Evolutionary conservation across 1,140 invertebrate genomes (phyloP).

Genomic region (Hesperophylax magnus): DNA sequence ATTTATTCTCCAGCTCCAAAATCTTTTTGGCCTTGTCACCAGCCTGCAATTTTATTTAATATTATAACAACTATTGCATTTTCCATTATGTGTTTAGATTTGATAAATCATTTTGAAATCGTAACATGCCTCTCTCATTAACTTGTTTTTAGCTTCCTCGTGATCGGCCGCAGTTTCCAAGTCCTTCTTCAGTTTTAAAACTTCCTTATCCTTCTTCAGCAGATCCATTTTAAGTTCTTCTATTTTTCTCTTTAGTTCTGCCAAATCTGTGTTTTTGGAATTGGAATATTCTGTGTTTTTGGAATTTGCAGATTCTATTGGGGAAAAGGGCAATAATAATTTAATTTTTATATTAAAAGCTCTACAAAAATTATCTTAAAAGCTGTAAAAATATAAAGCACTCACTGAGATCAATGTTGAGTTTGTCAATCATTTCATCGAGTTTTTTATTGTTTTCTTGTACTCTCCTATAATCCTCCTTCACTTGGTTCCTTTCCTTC

Average conservation of each 20-base stretch:
- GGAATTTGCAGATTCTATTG: slow-evolving; percentile 64
- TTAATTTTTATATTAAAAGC: background rate
- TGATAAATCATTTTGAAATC: no score
- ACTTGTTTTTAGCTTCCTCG: slow-evolving; percentile 70
- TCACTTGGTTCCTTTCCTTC: slow-evolving; percentile 61
- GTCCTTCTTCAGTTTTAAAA: slow-evolving; percentile 73
- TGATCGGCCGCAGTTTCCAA: slow-evolving; percentile 66
- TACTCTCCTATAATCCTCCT: slow-evolving; percentile 64
- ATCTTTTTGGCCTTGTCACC: slow-evolving; percentile 73
- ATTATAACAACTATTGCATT: background rate
- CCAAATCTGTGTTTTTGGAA: slow-evolving; percentile 69
- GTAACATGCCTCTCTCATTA: slow-evolving; percentile 66
- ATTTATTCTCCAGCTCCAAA: slow-evolving; percentile 71
- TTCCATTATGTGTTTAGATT: background rate
- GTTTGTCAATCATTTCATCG: slow-evolving; percentile 71
- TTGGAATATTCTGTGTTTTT: slow-evolving; percentile 65
- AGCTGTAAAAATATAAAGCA: slow-evolving; percentile 12
- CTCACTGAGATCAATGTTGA: slow-evolving; percentile 72
- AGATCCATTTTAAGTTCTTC: slow-evolving; percentile 71
- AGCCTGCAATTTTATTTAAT: slow-evolving; percentile 49
- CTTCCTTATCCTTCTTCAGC: slow-evolving; percentile 72
- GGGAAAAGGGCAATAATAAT: background rate
- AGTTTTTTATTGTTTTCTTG: slow-evolving; percentile 72
- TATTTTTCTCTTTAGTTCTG: slow-evolving; percentile 70
- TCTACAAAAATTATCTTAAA: no score